Evolutionary conservation across 2,113 vertebrate species (phyloP).

Genomic region (Bolborhynchus lineola): DNA sequence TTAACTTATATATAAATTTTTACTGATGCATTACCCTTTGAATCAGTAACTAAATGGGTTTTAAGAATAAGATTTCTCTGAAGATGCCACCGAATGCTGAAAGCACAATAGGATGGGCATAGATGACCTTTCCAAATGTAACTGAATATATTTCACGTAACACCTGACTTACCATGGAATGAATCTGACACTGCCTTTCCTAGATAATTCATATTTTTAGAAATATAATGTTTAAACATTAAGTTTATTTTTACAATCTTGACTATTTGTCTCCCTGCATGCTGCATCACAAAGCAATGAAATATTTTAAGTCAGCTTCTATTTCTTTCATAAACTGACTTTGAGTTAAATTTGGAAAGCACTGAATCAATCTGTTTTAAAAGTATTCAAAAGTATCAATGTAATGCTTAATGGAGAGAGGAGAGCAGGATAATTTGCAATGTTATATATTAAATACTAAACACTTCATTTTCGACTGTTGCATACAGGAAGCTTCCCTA

Average conservation of each 20-base stretch:
- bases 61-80: not conserved
- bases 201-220: not conserved
- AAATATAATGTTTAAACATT: not conserved
- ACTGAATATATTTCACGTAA: not conserved
- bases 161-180: not conserved
- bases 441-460: not conserved
- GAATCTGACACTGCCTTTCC: not conserved
- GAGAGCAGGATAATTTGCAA: slow-evolving; percentile 10
- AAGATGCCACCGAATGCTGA: not conserved
- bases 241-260: not conserved
- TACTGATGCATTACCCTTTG: not conserved
- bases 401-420: not conserved
- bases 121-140: not conserved
- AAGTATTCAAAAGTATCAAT: not conserved
- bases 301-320: not conserved
- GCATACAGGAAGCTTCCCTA: not conserved
- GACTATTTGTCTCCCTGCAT: not conserved
- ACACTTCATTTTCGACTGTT: not conserved
- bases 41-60: not conserved
- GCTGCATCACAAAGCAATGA: not conserved
- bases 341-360: not conserved
- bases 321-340: not conserved
- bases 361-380: not conserved
- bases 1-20: not conserved
- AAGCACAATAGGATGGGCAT: not conserved